phyloP scores from a whole-genome alignment of 2,888 invertebrate species.

The Chymomyza fuscimana region DNA sequence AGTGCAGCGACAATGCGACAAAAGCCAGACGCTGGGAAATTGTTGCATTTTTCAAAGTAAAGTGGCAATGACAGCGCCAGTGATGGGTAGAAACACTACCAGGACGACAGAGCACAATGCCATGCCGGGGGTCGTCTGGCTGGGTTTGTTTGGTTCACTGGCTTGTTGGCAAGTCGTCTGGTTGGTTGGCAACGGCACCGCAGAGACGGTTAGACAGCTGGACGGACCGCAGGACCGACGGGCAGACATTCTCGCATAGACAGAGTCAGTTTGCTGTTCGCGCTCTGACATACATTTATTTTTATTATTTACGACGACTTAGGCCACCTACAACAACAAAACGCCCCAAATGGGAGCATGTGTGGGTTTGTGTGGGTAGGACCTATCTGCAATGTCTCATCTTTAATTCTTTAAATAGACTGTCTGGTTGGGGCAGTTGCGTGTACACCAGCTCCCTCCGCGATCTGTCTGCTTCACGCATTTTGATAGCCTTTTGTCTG shows the following conservation, averaged over 20 bases:
- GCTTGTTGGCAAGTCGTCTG: conserved; percentile 2
- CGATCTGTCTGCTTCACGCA: background rate
- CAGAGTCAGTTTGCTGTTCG: conserved; percentile 21
- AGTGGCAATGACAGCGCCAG: conserved; percentile 66
- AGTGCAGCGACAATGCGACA: conserved; percentile 42
- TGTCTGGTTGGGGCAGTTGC: conserved; percentile 39
- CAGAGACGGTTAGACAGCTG: conserved; percentile 9
- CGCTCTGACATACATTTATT: conserved; percentile 71
- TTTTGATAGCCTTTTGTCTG: conserved; percentile 72
- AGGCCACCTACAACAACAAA: conserved; percentile 36
- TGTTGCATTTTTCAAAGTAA: conserved; percentile 73
- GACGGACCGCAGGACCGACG: no score
- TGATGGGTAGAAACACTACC: conserved; percentile 23
- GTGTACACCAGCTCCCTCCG: conserved; percentile 44
- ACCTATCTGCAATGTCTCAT: conserved; percentile 62
- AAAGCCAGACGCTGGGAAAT: conserved; percentile 60
- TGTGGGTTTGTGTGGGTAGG: background rate
- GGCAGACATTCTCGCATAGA: conserved; percentile 51
- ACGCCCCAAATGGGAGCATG: background rate
- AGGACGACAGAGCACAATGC: conserved; percentile 17
- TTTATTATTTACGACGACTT: conserved; percentile 74
- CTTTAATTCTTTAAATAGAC: conserved; percentile 75
- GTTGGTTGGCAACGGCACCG: conserved; percentile 42
- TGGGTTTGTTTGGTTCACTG: conserved; percentile 25
- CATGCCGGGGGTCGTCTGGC: conserved; percentile 10